These are phyloP conservation scores for Dryococelus australis DNA, from an alignment of 2,888 invertebrate species.

Conservation along the genomic window DNA sequence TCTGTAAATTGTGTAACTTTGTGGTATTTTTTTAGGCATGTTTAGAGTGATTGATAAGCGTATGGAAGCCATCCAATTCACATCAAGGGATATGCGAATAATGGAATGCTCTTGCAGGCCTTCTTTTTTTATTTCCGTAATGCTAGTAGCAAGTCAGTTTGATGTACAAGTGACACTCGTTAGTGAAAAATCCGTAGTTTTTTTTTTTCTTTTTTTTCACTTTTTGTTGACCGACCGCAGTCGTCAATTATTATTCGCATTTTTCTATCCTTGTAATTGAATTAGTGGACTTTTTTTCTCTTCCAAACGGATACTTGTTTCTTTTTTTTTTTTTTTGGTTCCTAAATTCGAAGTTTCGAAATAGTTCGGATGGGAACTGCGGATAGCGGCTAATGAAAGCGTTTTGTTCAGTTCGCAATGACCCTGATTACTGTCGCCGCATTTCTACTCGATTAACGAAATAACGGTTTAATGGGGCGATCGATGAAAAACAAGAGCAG, in stretches of 20 bases:
- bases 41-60: too few species aligned
- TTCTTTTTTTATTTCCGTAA: background rate
- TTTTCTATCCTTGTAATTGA: background rate
- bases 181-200: background rate
- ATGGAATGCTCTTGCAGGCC: too few species aligned
- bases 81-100: background rate
- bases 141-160: background rate
- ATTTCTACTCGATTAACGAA: too few species aligned
- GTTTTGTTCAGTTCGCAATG: background rate
- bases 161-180: constrained; percentile 10
- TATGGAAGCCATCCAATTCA: background rate
- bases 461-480: too few species aligned
- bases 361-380: background rate
- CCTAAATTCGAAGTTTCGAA: background rate
- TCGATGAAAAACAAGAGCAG: too few species aligned
- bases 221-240: background rate
- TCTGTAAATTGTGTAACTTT: too few species aligned
- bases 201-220: background rate
- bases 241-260: background rate
- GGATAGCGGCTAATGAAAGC: background rate
- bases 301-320: background rate
- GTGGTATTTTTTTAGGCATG: too few species aligned
- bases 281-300: background rate
- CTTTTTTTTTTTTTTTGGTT: background rate
- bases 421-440: background rate